Evolutionary conservation across 2,113 vertebrate genomes (phyloP).

Genomic region (Apodemus speciosus): DNA sequence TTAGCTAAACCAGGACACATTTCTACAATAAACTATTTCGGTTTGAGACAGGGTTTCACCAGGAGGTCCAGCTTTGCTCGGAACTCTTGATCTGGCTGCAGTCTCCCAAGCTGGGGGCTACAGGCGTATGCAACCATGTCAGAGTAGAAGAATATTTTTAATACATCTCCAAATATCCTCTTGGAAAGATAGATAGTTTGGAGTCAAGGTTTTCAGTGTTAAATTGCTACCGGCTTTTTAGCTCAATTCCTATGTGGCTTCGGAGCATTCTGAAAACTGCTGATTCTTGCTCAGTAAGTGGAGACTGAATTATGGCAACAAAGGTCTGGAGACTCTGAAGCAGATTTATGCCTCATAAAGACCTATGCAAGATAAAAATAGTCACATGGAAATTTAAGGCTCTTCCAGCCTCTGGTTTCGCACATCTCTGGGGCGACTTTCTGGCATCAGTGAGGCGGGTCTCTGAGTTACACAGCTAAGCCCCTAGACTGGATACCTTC

Average conservation of each 20-base stretch:
- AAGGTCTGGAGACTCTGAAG: slow-evolving; percentile 53
- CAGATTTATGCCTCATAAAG: slow-evolving; percentile 58
- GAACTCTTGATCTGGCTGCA: neutral
- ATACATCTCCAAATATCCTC: neutral
- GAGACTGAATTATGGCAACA: slow-evolving; percentile 57
- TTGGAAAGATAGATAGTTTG: slow-evolving; percentile 45
- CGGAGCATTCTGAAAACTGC: slow-evolving; percentile 57
- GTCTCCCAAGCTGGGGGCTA: neutral
- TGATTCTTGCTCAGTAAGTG: slow-evolving; percentile 66
- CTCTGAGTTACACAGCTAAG: neutral
- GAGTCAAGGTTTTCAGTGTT: slow-evolving; percentile 49
- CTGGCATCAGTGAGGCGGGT: neutral
- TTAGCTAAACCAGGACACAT: slow-evolving; percentile 21
- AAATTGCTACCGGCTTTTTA: slow-evolving; percentile 45
- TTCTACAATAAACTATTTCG: neutral
- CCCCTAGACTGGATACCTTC: neutral
- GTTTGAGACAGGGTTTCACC: neutral
- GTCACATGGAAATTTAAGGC: slow-evolving; percentile 48
- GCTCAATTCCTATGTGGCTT: slow-evolving; percentile 36
- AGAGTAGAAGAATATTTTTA: slow-evolving; percentile 42
- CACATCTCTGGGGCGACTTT: slow-evolving; percentile 41
- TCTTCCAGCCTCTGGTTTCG: slow-evolving; percentile 32
- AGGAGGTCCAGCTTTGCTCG: neutral
- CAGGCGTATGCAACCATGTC: neutral
- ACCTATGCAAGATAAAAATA: slow-evolving; percentile 56